Conservation (phyloP, 2,888 invertebrate genomes). For the Tridacna gigas region DNA sequence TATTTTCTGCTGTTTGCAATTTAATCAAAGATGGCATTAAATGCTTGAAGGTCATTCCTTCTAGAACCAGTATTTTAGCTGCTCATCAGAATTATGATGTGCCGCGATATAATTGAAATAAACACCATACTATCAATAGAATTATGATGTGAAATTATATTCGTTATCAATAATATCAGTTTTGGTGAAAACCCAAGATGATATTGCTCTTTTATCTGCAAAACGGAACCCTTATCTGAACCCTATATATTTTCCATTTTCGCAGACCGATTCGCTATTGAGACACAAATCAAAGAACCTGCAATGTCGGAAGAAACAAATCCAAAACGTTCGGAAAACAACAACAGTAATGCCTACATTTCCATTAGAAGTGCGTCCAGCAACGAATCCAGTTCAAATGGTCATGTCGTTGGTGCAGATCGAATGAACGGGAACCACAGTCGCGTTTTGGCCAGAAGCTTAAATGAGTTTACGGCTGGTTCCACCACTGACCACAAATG, state of each 20-base stretch:
- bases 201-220: too few species aligned
- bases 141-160: too few species aligned
- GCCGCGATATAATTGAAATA: too few species aligned
- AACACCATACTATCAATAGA: too few species aligned
- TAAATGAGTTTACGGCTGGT: not conserved
- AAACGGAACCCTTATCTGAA: too few species aligned
- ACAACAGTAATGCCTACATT: not conserved
- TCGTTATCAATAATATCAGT: too few species aligned
- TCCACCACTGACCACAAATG: not conserved
- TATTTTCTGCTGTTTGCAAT: too few species aligned
- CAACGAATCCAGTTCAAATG: not conserved
- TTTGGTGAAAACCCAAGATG: too few species aligned
- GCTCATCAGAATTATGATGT: too few species aligned
- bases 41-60: too few species aligned
- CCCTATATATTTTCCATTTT: not conserved
- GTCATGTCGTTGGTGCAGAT: slow-evolving; percentile 3
- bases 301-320: slow-evolving; percentile 12
- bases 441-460: not conserved
- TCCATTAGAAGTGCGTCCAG: not conserved
- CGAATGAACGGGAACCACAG: not conserved
- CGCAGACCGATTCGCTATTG: slow-evolving; percentile 14
- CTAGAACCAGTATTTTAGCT: too few species aligned
- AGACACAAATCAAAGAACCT: slow-evolving; percentile 7
- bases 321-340: not conserved
- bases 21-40: too few species aligned